Percentiles rank a stretch among this genome's conserved stretches.
These are phyloP conservation scores for Muschampia plurimacula DNA, from an alignment of 2,888 invertebrate species.

Conservation along the genomic window DNA sequence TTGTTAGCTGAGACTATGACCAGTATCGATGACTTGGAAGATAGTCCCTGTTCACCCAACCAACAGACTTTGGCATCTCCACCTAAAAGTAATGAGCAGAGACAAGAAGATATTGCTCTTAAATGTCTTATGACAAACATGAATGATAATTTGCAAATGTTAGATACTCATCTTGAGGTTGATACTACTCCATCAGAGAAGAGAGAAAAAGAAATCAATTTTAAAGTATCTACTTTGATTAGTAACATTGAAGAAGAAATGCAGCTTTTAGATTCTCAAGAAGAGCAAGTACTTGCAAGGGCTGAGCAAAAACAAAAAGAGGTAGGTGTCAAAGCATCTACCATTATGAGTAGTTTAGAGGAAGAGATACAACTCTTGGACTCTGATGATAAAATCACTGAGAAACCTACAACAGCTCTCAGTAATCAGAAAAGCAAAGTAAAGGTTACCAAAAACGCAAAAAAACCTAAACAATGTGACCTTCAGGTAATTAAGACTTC, in stretches of 20 bases:
- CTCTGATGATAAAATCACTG: constrained; percentile 7
- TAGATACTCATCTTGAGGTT: constrained; percentile 6
- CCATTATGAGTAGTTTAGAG: background rate
- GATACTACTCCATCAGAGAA: constrained; percentile 1
- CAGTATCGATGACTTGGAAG: constrained; percentile 15
- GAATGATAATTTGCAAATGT: constrained; percentile 19
- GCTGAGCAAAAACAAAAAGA: constrained; percentile 1
- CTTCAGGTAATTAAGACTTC: background rate
- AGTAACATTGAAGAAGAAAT: constrained; percentile 30
- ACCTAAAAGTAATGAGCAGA: constrained; percentile 5
- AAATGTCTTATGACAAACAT: constrained; percentile 18
- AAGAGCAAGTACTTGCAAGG: background rate
- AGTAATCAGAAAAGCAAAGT: background rate
- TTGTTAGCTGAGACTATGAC: constrained; percentile 17
- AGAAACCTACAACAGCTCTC: background rate
- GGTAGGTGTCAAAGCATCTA: background rate
- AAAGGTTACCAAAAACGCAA: background rate
- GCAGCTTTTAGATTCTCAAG: constrained; percentile 28
- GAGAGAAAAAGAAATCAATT: constrained; percentile 12
- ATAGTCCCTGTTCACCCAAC: background rate
- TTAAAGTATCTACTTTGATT: constrained; percentile 24
- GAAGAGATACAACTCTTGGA: constrained; percentile 2
- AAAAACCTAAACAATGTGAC: background rate
- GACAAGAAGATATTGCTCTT: constrained; percentile 7
- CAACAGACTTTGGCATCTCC: background rate